Evolutionary conservation across 2,113 vertebrate species (phyloP), one percentile per base, ranked within the genome.

Genomic region (Trematocara unimaculatum): DNA sequence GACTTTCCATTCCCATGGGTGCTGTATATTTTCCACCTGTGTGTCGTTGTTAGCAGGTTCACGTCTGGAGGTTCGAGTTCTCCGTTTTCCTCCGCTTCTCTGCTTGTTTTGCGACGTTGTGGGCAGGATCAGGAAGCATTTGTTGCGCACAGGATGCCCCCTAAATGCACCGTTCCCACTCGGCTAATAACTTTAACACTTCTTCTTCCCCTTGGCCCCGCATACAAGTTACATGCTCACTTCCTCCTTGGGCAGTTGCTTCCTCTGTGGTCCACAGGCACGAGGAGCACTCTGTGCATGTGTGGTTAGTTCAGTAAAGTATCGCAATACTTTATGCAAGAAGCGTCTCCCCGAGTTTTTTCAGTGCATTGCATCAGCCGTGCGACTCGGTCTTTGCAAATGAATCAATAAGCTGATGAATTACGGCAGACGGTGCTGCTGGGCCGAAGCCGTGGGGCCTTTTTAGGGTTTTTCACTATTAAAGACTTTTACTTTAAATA

Each of bases 121-220:
- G 86, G 51, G 79, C 82, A 5, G 89, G 53, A 90, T 62, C 93
- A 96, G 95, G 95, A 96, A 96, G 90, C 86, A 85, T 88, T 96
- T 92, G 90, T 90, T 91, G 91, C 93, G 91, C 87, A 95, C 95
- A 95, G 95, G 94, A 96, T 92, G 92, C 74, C 79, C 79, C 84
- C 79, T 82, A 20, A 94, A 93, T 53, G 82, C 92, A 81, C 82
- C 62, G 33, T 90, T 95, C 94, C 95, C 93, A 82, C 90, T 84
- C 80, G 49, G 72, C 92, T 95, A 92, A 94, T 95, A 96, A 96
- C 95, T 95, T 95, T 96, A 95, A 96, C 95, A 95, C 96, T 96
- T 96, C 87, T 89, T 87, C 91, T 96, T 95, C 94, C 94, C 11
- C 62, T 83, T 18, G 56, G 62, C 55, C 4, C 31, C 35, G 40